phyloP scores from a whole-genome alignment of 2,888 invertebrate genomes.

The Panopea generosa region DNA sequence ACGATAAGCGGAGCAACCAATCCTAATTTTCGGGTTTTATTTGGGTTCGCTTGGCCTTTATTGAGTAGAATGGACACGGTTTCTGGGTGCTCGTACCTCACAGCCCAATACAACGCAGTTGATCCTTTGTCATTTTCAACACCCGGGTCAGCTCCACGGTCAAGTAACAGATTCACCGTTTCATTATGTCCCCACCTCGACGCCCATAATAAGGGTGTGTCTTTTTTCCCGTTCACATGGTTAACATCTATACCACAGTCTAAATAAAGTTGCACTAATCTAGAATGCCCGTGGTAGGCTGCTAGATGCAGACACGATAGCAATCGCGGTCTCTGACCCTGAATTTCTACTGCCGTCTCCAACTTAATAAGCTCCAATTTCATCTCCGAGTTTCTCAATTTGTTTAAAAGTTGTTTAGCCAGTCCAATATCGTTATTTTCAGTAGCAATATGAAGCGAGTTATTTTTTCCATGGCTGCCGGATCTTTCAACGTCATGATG shows the following conservation, averaged over 20 bases:
- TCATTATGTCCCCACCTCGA: constrained; percentile 75
- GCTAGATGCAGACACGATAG: constrained; percentile 75
- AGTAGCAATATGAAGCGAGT: constrained; percentile 74
- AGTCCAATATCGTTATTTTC: constrained; percentile 68
- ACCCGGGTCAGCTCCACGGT: constrained; percentile 68
- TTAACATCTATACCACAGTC: constrained; percentile 70
- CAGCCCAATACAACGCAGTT: constrained; percentile 83
- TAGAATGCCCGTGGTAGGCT: constrained; percentile 65
- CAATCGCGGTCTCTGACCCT: constrained; percentile 79
- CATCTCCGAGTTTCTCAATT: constrained; percentile 6
- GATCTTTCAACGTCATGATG: constrained; percentile 45
- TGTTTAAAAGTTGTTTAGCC: constrained; percentile 46
- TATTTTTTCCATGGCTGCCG: constrained; percentile 64
- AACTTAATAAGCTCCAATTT: constrained; percentile 31
- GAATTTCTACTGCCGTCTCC: constrained; percentile 74
- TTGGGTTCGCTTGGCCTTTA: constrained; percentile 76
- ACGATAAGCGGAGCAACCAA: constrained; percentile 80
- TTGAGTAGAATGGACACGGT: constrained; percentile 73
- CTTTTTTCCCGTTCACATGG: constrained; percentile 76
- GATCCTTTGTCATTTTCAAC: constrained; percentile 82
- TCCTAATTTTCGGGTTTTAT: constrained; percentile 77
- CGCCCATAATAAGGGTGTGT: constrained; percentile 82
- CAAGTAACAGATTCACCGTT: constrained; percentile 62
- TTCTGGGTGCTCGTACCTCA: constrained; percentile 76
- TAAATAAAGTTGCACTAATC: constrained; percentile 71